These are phyloP conservation scores for Aleiodes testaceus DNA, from an alignment of 2,888 invertebrate genomes.

Conservation along the genomic window DNA sequence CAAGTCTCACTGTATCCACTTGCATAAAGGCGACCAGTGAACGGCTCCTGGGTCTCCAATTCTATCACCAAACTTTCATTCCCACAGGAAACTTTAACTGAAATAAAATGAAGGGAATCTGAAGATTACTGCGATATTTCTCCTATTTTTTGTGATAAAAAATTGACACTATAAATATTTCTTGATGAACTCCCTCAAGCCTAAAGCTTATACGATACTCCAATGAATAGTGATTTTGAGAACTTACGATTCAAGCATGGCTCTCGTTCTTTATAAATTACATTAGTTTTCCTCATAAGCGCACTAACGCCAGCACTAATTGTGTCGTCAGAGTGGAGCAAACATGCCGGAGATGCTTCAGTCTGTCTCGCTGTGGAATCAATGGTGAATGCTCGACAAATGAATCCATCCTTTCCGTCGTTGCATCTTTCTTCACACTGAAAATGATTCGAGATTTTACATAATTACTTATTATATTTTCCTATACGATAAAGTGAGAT, in stretches of 20 bases:
- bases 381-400: constrained; percentile 82
- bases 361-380: constrained; percentile 57
- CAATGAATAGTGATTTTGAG: not conserved
- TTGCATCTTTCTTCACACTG: constrained; percentile 78
- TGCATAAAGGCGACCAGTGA: constrained; percentile 85
- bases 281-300: constrained; percentile 76
- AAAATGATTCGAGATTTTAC: constrained; percentile 20
- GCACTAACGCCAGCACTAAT: constrained; percentile 85
- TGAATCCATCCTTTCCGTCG: constrained; percentile 77
- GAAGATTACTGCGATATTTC: not conserved
- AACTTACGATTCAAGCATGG: constrained; percentile 87
- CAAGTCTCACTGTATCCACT: constrained; percentile 85
- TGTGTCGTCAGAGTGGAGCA: constrained; percentile 87
- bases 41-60: constrained; percentile 73
- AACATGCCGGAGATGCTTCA: constrained; percentile 74
- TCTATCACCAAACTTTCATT: constrained; percentile 75
- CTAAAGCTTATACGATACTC: not conserved
- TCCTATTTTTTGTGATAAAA: too few species aligned
- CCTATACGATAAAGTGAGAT: too few species aligned
- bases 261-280: constrained; percentile 85
- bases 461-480: not conserved
- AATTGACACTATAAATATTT: too few species aligned
- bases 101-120: constrained; percentile 50
- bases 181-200: too few species aligned
- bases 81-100: constrained; percentile 88